Conservation (phyloP, 2,797 vertebrate genomes). For the Thalassophryne amazonica region DNA sequence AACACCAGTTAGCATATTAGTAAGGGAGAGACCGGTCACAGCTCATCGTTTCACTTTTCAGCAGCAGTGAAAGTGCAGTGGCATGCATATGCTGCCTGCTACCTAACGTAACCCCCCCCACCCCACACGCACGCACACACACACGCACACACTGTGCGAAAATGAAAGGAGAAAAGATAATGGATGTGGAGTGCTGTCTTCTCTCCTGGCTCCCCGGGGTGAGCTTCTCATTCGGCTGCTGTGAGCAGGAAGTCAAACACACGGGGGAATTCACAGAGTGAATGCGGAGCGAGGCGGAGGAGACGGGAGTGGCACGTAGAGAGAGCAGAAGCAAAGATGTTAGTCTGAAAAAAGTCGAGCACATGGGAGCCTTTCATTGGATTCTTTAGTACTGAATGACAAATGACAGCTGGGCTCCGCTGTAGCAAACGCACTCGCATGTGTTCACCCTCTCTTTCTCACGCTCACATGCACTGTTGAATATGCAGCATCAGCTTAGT, state of each 20-base stretch:
- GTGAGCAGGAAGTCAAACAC: conserved; percentile 49
- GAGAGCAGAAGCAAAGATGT: conserved; percentile 13
- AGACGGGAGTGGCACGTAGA: conserved; percentile 7
- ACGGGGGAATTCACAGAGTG: conserved; percentile 10
- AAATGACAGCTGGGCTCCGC: conserved; percentile 45
- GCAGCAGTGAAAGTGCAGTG: conserved; percentile 12
- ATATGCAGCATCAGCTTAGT: conserved; percentile 12
- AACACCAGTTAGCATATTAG: conserved; percentile 70
- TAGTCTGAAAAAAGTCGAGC: conserved; percentile 15
- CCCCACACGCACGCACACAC: conserved; percentile 4
- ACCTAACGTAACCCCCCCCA: conserved; percentile 8
- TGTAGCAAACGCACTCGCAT: conserved; percentile 15
- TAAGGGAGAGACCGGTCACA: conserved; percentile 40
- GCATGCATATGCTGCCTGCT: conserved; percentile 29
- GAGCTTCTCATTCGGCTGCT: conserved; percentile 43
- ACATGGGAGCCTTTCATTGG: conserved; percentile 36
- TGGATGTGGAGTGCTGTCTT: conserved; percentile 21
- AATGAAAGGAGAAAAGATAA: conserved; percentile 36
- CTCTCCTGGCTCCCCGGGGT: conserved; percentile 33
- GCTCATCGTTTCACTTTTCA: conserved; percentile 22
- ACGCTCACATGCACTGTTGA: background rate
- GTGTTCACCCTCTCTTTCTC: conserved; percentile 10
- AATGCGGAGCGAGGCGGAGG: conserved; percentile 18
- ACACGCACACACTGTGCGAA: conserved; percentile 11
- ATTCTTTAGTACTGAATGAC: conserved; percentile 39